Conservation (phyloP, 2,113 vertebrate genomes). For the Alosa alosa region DNA sequence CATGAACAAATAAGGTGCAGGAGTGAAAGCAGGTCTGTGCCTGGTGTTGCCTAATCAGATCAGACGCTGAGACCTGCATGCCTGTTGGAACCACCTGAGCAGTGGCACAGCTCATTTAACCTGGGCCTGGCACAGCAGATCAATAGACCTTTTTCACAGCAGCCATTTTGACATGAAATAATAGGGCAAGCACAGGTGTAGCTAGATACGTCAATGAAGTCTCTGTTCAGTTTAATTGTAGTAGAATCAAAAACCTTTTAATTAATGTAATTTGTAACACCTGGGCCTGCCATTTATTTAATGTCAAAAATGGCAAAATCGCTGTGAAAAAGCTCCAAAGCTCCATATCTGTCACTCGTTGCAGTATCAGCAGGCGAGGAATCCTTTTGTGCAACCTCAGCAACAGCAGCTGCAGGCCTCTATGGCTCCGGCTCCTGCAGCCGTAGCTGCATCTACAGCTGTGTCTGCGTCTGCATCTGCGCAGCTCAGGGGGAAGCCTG, state of each 20-base stretch:
- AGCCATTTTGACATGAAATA: no score
- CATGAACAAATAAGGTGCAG: not conserved
- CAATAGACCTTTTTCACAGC: not conserved
- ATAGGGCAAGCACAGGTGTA: no score
- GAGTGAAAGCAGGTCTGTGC: not conserved
- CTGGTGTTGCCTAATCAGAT: not conserved
- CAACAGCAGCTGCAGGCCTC: slow-evolving; percentile 24
- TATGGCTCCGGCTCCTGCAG: not conserved
- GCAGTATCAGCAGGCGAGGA: slow-evolving; percentile 77
- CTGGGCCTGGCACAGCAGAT: not conserved
- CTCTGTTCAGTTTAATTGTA: no score
- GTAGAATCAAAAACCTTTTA: no score
- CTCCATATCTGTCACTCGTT: slow-evolving; percentile 28
- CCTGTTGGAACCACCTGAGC: not conserved
- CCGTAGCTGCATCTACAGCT: slow-evolving; percentile 4
- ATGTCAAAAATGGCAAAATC: no score
- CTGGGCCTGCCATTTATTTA: no score
- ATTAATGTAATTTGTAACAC: no score
- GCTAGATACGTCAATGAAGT: no score
- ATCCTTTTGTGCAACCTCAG: slow-evolving; percentile 56
- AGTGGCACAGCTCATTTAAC: not conserved
- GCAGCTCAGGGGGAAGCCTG: slow-evolving; percentile 57
- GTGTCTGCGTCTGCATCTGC: slow-evolving; percentile 39
- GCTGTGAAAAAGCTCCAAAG: no score
- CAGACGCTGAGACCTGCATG: not conserved